Evolutionary conservation across 1,140 invertebrate species (phyloP), one percentile per base, ranked within the genome.

Genomic region (Cotesia glomerata): DNA sequence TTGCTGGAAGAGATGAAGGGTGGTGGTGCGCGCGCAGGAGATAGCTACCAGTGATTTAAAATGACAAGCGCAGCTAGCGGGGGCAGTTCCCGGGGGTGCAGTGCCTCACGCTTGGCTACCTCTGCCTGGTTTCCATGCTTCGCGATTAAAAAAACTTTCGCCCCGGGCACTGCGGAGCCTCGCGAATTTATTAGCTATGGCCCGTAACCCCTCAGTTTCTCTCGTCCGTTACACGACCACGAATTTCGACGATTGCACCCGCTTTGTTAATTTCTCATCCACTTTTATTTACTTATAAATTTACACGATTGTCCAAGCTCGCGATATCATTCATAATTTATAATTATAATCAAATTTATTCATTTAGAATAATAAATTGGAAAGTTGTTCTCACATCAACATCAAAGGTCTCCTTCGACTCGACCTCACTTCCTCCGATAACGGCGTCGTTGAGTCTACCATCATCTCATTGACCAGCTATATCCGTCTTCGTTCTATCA

Each of bases 391-490:
- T 66, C 77, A 79, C 75, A 75, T 64, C 26, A 26, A 26, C 26
- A 26, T 63, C 69, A 51, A 59, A 56, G 70, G 76, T 73, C 72
- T 36, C 51, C 63, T 78, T 45, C 7, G 78, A 82, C 78, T 83
- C 80, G 83, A 84, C 82, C 82, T 81, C 80, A 84, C 83, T 85
- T 85, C 83, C 83, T 83, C 75, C 78, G 83, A 85, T 85, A 85
- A 82, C 75, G 78, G 73, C 74, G 78, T 80, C 79, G 78, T 74
- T 73, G 70, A 75, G 78, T 80, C 79, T 80, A 75, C 74, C 63
- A 65, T 51, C 63, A 52, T 51, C 39, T 26, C 39, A 16, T 8
- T 26, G 49, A 49, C 36, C 16, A 65, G 16, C 16, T 26, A 73
- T 70, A 16, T 4, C 45, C 51, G 5, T 9, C 49, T 32, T 56